phyloP scores from a whole-genome alignment of 2,113 vertebrate genomes.

The Cacatua alba region DNA sequence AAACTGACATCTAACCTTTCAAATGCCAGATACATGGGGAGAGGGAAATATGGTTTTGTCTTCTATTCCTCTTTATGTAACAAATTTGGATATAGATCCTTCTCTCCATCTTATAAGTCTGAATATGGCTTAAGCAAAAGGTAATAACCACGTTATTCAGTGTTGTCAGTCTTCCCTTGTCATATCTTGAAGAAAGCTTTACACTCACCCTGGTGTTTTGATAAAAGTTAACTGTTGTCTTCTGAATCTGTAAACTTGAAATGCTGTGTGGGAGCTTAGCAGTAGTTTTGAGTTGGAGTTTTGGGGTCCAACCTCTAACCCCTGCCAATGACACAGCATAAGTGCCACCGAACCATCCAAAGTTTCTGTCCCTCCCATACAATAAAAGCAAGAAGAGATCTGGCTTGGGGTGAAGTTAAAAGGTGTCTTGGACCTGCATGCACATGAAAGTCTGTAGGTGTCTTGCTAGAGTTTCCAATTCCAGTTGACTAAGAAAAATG shows the following conservation, averaged over 20 bases:
- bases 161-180: not conserved
- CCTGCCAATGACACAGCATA: not conserved
- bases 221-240: not conserved
- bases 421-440: accelerated
- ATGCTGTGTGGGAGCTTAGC: not conserved
- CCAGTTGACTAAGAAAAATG: not conserved
- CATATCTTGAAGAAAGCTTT: not conserved
- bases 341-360: not conserved
- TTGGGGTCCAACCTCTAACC: not conserved
- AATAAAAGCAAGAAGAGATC: not conserved
- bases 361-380: not conserved
- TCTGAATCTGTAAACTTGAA: not conserved
- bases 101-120: not conserved
- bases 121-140: not conserved
- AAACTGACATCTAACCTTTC: not conserved
- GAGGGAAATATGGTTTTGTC: not conserved
- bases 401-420: not conserved
- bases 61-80: not conserved
- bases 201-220: not conserved
- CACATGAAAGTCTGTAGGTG: not conserved
- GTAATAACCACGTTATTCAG: not conserved
- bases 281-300: not conserved
- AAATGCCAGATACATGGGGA: not conserved
- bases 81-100: not conserved
- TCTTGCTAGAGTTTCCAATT: not conserved